Base-by-base conservation (phyloP, 2,888 invertebrate species). In the Eumerus sabulonum region DNA sequence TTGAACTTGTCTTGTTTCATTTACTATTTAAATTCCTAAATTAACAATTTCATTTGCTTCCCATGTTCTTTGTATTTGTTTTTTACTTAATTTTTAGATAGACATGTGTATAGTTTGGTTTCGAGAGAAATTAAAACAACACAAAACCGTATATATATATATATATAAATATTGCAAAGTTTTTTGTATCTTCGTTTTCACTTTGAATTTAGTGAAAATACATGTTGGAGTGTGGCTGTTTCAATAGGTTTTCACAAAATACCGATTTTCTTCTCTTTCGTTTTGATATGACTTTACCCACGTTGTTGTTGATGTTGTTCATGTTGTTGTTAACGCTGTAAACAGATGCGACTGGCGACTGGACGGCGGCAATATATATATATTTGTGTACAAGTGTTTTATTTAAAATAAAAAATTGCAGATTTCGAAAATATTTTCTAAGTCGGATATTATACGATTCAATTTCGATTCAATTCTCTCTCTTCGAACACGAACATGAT, bases 1-100 rank as follows among this genome's bases (percentile, higher is more conserved):
- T 79, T 74, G 73, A 82, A 77, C 68, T 68, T 73, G 64, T 63
- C 81, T 77, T 68, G 67, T 50, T 72, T 79, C 40, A 35, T 50
- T 60, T 50, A 40, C 42, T 50, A 12, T 50, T 64, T 64, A 19
- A 54, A 38, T 54, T 64, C 12, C 27, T 63, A 47, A 54, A 45
- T 76, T 51, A 54, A 70, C 19, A 67, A 19, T 60, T 66, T 40
- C 62, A 53, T 64, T 79, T 77, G 70, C 74, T 79, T 79, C 79
- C 79, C 79, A 74, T 74, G 68, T 51, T 74, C 42, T 47, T 44
- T 47, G 19, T 63, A 40, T 56, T 18, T 47, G 2, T 54, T 51
- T 44, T 51, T 48, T 11, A n/a, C 11, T 14, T 42, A 4, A 35
- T 13, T 56, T 36, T 60, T 16, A 35, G 11, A 40, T 40, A 9